Evolutionary conservation across 64 coral and sea anemone genomes (phyloP).

Genomic region (Montipora sp.): DNA sequence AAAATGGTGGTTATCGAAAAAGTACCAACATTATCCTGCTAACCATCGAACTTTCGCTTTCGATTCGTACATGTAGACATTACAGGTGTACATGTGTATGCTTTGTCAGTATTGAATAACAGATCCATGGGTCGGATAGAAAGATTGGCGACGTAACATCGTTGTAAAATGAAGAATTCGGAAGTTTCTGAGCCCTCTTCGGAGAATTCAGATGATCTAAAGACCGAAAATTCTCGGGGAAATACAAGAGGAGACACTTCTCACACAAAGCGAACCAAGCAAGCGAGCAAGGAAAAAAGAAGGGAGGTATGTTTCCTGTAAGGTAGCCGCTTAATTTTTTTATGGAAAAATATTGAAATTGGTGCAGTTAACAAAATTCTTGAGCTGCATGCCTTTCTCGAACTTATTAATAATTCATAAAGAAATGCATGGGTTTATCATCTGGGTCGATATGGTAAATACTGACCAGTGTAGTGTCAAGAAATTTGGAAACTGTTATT

Average conservation of each 20-base stretch:
- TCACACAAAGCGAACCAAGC: neutral
- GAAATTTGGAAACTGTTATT: too few relatives aligned
- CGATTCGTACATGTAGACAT: neutral
- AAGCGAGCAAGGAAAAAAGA: neutral
- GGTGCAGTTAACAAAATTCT: too few relatives aligned
- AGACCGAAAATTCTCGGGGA: neutral
- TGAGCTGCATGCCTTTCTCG: too few relatives aligned
- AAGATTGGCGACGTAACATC: neutral
- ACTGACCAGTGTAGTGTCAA: too few relatives aligned
- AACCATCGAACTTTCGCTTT: neutral
- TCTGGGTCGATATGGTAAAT: too few relatives aligned
- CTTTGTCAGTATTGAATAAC: neutral
- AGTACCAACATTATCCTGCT: too few relatives aligned
- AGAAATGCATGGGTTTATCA: too few relatives aligned
- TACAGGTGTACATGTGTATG: too few relatives aligned
- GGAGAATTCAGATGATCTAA: neutral
- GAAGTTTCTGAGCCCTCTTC: neutral
- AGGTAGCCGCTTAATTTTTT: neutral
- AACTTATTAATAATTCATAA: too few relatives aligned
- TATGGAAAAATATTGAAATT: too few relatives aligned
- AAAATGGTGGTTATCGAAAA: neutral
- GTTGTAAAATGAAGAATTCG: conserved; percentile 1
- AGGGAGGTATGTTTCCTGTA: neutral
- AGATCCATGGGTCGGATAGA: neutral
- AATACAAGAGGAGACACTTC: neutral